Percentiles rank a stretch among this genome's conserved stretches.
Conservation (phyloP, 1,140 invertebrate species). For the Hermetia illucens region DNA sequence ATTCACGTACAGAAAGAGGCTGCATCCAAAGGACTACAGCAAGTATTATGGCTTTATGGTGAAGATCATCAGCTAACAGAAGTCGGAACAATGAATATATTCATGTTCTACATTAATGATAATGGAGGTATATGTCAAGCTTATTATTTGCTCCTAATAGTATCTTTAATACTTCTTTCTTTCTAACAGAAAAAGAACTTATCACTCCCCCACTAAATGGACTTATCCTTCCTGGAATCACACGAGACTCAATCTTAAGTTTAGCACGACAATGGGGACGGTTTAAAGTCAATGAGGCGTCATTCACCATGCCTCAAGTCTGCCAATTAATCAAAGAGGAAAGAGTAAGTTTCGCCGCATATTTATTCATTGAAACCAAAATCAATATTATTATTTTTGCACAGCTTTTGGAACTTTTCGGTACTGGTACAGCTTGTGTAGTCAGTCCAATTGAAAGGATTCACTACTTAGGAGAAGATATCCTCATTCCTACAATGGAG, state of each 20-base stretch:
- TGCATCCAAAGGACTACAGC: slow-evolving; percentile 66
- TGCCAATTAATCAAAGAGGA: slow-evolving; percentile 58
- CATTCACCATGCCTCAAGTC: slow-evolving; percentile 77
- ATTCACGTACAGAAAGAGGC: slow-evolving; percentile 73
- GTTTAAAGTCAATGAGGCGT: slow-evolving; percentile 69
- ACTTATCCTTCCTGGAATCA: slow-evolving; percentile 87
- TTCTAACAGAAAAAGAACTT: slow-evolving; percentile 68
- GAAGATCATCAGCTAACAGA: slow-evolving; percentile 90
- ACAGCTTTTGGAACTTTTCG: slow-evolving; percentile 87
- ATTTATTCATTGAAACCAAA: neutral
- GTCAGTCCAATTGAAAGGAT: slow-evolving; percentile 81
- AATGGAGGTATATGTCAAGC: slow-evolving; percentile 61
- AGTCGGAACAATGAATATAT: slow-evolving; percentile 98
- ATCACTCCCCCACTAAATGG: slow-evolving; percentile 86
- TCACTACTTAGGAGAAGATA: slow-evolving; percentile 46
- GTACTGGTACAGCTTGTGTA: slow-evolving; percentile 84
- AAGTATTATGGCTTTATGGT: slow-evolving; percentile 95
- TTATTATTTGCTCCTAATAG: slow-evolving; percentile 3
- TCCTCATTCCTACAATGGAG: slow-evolving; percentile 62
- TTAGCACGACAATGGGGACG: slow-evolving; percentile 74
- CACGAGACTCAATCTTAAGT: slow-evolving; percentile 72
- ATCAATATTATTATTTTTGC: slow-evolving; percentile 6
- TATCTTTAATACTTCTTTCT: slow-evolving; percentile 4
- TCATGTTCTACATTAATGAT: slow-evolving; percentile 76
- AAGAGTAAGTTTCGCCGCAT: slow-evolving; percentile 48